These are phyloP conservation scores for Serripes groenlandicus DNA, from an alignment of 2,888 invertebrate species.

Conservation along the genomic window DNA sequence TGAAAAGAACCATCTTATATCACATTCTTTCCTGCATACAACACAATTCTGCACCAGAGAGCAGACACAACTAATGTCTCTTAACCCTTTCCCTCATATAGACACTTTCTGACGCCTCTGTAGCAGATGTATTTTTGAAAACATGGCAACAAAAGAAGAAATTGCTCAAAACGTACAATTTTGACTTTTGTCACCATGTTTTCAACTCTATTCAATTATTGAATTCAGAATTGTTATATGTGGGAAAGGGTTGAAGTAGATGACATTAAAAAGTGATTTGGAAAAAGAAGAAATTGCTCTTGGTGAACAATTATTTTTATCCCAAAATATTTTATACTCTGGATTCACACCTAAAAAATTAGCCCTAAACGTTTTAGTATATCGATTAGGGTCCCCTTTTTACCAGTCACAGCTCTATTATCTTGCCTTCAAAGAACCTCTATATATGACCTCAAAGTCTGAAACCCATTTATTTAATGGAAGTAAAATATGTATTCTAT, in stretches of 20 bases:
- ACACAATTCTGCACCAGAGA: no score
- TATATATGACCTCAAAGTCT: slow-evolving; percentile 6
- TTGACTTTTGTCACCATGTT: not conserved
- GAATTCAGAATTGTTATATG: not conserved
- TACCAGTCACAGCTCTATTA: no score
- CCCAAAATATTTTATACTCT: not conserved
- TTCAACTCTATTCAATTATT: not conserved
- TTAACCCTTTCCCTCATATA: not conserved
- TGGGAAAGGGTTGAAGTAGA: not conserved
- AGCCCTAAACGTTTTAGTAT: no score
- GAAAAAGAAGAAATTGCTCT: not conserved
- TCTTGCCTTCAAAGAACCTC: slow-evolving; percentile 17
- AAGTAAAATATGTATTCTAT: slow-evolving; percentile 10
- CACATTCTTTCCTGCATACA: no score
- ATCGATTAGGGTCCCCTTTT: no score
- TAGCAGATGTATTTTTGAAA: not conserved
- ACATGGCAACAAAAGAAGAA: not conserved
- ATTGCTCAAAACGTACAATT: not conserved
- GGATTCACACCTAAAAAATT: no score
- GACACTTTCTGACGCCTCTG: not conserved
- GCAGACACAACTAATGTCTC: no score
- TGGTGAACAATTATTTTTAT: not conserved
- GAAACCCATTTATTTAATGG: slow-evolving; percentile 24
- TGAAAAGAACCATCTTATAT: no score
- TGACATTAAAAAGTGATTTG: not conserved